A percentile compares a stretch with the other conserved stretches of the same genome.
These are phyloP conservation scores for Phymatocera aterrima DNA, from an alignment of 2,888 invertebrate species.

Conservation along the genomic window DNA sequence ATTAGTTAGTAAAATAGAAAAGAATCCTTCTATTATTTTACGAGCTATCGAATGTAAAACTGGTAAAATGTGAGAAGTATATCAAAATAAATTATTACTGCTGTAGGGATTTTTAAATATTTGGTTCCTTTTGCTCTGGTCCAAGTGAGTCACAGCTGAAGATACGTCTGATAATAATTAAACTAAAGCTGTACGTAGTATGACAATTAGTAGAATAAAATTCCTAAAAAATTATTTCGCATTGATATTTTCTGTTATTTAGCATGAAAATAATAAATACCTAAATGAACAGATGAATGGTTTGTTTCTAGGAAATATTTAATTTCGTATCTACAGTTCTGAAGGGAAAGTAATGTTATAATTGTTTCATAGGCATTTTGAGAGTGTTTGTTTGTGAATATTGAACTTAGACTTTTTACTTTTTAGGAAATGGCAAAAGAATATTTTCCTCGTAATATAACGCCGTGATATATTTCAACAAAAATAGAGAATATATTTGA, in stretches of 20 bases:
- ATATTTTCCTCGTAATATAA: slow-evolving; percentile 1
- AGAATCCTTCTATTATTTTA: not conserved
- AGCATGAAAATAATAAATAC: not conserved
- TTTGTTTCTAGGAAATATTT: not conserved
- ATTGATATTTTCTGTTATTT: not conserved
- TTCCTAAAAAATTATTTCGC: not conserved
- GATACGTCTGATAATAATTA: not conserved
- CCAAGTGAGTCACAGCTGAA: not conserved
- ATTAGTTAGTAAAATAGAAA: not conserved
- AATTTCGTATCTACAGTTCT: too few species aligned
- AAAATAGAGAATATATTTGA: not conserved
- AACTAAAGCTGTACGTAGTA: not conserved
- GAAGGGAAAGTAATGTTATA: too few species aligned
- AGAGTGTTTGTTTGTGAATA: too few species aligned
- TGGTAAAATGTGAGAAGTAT: not conserved
- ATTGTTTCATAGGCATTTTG: too few species aligned
- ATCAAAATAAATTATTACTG: not conserved
- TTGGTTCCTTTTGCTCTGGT: not conserved
- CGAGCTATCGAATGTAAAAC: not conserved
- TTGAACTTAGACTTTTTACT: too few species aligned
- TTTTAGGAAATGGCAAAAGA: not conserved
- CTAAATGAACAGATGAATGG: not conserved
- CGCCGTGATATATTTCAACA: slow-evolving; percentile 6
- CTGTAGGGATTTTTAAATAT: not conserved
- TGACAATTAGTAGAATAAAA: not conserved